A percentile compares a stretch with the other conserved stretches of the same genome.
Evolutionary conservation across 2,888 invertebrate genomes (phyloP).

Genomic region (Scrobipalpa atriplicella): DNA sequence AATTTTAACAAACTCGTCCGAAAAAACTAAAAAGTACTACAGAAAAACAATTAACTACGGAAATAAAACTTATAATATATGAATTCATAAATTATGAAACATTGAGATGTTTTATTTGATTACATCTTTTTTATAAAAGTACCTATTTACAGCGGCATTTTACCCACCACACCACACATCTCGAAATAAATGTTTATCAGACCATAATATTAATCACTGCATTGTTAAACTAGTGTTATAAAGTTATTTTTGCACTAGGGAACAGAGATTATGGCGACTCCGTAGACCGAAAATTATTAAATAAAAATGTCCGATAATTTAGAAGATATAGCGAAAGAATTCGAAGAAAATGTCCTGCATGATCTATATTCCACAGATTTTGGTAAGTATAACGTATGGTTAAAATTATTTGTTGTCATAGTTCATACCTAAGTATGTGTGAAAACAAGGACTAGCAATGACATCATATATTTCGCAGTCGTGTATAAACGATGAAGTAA

Average conservation of each 20-base stretch:
- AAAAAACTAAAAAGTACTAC: too few species aligned
- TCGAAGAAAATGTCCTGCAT: conserved; percentile 57
- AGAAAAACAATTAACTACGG: too few species aligned
- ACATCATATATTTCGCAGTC: background rate
- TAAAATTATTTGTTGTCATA: background rate
- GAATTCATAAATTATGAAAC: too few species aligned
- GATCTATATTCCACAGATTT: conserved; percentile 59
- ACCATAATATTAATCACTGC: conserved; percentile 11
- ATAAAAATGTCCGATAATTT: conserved; percentile 66
- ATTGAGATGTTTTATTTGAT: background rate
- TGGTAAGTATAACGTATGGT: conserved; percentile 60
- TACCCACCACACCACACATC: background rate
- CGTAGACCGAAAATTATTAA: background rate
- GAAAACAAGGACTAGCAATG: background rate
- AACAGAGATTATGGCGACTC: conserved; percentile 22
- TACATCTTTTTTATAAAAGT: background rate
- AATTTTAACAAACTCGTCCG: too few species aligned
- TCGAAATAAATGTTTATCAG: background rate
- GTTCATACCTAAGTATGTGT: background rate
- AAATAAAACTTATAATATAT: too few species aligned
- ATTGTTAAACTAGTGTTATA: background rate
- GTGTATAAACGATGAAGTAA: too few species aligned
- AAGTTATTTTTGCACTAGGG: background rate
- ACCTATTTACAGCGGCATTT: background rate
- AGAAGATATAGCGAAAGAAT: conserved; percentile 57